Conservation (phyloP, 92 coral and sea anemone genomes). For the Heteractis magnifica region DNA sequence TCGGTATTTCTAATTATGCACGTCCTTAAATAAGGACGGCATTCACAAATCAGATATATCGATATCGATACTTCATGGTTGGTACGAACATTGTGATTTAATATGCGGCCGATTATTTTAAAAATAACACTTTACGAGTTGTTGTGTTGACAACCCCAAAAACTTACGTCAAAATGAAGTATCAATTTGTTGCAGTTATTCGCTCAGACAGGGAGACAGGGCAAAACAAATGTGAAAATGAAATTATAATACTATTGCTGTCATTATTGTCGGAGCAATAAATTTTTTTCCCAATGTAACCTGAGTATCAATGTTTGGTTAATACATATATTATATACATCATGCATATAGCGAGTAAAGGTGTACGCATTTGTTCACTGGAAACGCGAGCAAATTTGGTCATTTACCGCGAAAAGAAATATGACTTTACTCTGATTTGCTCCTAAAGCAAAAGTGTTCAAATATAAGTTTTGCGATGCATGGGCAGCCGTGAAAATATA, state of each 20-base stretch:
- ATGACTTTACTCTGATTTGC: neutral
- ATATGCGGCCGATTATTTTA: neutral
- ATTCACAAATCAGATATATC: neutral
- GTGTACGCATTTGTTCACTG: conserved; percentile 4
- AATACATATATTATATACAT: neutral
- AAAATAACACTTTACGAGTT: neutral
- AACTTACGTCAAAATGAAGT: neutral
- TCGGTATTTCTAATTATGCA: too few relatives aligned
- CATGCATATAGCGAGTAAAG: neutral
- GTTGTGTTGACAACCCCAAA: neutral
- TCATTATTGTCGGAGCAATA: conserved; percentile 6
- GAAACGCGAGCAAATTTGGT: neutral
- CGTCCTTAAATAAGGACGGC: neutral
- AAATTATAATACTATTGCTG: neutral
- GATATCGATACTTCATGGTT: neutral
- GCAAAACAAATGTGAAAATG: neutral
- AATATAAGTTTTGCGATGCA: neutral
- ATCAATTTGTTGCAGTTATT: neutral
- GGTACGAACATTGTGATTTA: neutral
- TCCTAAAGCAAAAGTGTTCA: neutral
- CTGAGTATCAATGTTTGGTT: conserved; percentile 3
- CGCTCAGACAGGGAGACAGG: neutral
- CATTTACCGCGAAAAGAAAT: neutral
- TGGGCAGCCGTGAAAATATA: neutral
- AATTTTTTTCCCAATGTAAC: neutral